These are phyloP conservation scores for Halcyon smyrnensis DNA, from an alignment of 2,797 vertebrate genomes.

Conservation along the genomic window DNA sequence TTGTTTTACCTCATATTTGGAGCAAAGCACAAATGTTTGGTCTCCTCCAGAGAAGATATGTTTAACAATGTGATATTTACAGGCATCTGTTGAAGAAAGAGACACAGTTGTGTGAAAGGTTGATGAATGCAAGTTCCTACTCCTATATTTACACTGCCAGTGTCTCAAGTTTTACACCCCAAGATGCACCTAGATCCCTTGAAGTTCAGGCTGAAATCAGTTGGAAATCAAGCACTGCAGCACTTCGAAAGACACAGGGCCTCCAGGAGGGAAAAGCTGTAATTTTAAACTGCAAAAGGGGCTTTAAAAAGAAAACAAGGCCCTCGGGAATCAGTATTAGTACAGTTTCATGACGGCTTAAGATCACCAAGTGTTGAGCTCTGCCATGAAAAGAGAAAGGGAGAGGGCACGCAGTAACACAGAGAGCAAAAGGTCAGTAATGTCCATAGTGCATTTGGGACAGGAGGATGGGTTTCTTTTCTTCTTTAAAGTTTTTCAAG, in stretches of 20 bases:
- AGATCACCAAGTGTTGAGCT: not conserved
- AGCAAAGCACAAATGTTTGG: slow-evolving; percentile 92
- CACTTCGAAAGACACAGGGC: not conserved
- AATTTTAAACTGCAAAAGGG: not conserved
- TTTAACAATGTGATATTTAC: slow-evolving; percentile 84
- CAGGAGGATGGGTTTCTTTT: not conserved
- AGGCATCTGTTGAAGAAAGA: slow-evolving; percentile 75
- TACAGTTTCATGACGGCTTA: not conserved
- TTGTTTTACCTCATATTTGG: slow-evolving; percentile 85
- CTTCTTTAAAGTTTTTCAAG: not conserved
- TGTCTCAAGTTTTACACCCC: not conserved
- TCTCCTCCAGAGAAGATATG: slow-evolving; percentile 95
- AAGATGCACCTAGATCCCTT: not conserved
- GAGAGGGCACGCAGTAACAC: not conserved
- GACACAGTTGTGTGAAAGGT: not conserved
- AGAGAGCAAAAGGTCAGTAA: not conserved
- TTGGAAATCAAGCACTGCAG: not conserved
- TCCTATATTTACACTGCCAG: not conserved
- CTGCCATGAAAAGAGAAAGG: not conserved
- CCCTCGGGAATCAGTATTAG: not conserved
- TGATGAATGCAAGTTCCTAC: not conserved
- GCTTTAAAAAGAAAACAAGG: not conserved
- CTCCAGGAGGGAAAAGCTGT: not conserved
- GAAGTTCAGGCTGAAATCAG: not conserved
- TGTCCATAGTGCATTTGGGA: not conserved